Evolutionary conservation across 1,140 invertebrate genomes (phyloP).

Genomic region (Pseudomyrmex sp.): DNA sequence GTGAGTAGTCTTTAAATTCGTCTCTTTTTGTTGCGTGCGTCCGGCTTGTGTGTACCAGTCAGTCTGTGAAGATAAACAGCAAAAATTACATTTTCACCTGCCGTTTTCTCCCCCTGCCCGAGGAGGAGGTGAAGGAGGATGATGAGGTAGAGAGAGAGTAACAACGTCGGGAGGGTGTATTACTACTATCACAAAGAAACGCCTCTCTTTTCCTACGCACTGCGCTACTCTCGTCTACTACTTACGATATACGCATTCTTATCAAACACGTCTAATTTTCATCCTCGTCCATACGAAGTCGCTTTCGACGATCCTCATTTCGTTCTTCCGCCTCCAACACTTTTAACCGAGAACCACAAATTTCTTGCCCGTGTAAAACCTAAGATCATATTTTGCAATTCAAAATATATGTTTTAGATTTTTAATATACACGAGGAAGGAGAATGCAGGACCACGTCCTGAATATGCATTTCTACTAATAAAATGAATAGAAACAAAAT

Average conservation of each 20-base stretch:
- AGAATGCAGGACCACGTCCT: too few relatives aligned
- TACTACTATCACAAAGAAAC: conserved; percentile 60
- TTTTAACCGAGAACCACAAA: conserved; percentile 93
- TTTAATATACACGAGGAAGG: too few relatives aligned
- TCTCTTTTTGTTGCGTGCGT: conserved; percentile 86
- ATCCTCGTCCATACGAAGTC: conserved; percentile 85
- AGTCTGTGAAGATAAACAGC: conserved; percentile 85
- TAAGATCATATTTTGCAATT: conserved; percentile 73
- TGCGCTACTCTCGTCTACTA: conserved; percentile 70
- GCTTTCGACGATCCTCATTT: conserved; percentile 86
- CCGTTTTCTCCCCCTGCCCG: conserved; percentile 53
- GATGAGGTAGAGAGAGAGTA: conserved; percentile 34
- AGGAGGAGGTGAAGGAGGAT: conserved; percentile 46
- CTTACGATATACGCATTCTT: conserved; percentile 80
- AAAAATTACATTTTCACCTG: conserved; percentile 82
- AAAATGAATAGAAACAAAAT: conserved; percentile 28
- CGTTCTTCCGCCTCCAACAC: conserved; percentile 96
- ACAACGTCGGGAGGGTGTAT: conserved; percentile 69
- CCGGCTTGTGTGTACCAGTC: conserved; percentile 86
- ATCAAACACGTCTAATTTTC: conserved; percentile 79
- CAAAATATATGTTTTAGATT: background rate
- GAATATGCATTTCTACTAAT: too few relatives aligned
- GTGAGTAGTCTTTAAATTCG: conserved; percentile 86
- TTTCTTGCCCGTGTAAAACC: conserved; percentile 92
- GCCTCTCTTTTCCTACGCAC: conserved; percentile 57